Conservation (phyloP, 2,888 invertebrate species). For the Lithophane semibrunnea region DNA sequence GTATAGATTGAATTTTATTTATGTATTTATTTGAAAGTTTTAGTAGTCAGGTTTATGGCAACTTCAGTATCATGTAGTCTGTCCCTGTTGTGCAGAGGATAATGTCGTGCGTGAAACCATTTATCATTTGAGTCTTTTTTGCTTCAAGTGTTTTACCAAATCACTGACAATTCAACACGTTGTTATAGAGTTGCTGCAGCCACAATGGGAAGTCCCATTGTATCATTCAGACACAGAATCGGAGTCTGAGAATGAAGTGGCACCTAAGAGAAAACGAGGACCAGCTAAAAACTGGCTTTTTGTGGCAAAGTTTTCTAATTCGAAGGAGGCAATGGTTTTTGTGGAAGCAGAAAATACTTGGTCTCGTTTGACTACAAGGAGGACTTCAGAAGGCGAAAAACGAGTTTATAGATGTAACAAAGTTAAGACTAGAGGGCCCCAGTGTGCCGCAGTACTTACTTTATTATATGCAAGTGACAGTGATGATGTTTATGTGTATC, state of each 20-base stretch:
- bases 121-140: neutral
- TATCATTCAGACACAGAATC: conserved; percentile 1
- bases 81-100: neutral
- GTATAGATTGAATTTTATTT: neutral
- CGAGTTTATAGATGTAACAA: conserved; percentile 15
- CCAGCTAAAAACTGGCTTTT: conserved; percentile 6
- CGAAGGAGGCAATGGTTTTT: neutral
- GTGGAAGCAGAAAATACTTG: conserved; percentile 15
- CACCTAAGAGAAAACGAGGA: conserved; percentile 8
- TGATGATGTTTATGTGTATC: neutral
- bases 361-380: conserved; percentile 5
- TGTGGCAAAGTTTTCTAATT: neutral
- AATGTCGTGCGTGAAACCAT: neutral
- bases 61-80: neutral
- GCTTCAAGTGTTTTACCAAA: neutral
- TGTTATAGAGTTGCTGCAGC: conserved; percentile 8
- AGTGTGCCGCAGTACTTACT: conserved; percentile 19
- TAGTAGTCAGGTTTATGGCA: neutral
- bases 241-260: neutral
- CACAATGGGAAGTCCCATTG: neutral
- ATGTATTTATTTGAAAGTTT: neutral
- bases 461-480: conserved; percentile 9
- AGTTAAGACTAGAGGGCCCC: conserved; percentile 16
- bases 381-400: conserved; percentile 5
- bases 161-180: neutral